A percentile compares a stretch with the other conserved stretches of the same genome.
Evolutionary conservation across 2,888 invertebrate species (phyloP).

Genomic region (Aspidiotus rigidus): DNA sequence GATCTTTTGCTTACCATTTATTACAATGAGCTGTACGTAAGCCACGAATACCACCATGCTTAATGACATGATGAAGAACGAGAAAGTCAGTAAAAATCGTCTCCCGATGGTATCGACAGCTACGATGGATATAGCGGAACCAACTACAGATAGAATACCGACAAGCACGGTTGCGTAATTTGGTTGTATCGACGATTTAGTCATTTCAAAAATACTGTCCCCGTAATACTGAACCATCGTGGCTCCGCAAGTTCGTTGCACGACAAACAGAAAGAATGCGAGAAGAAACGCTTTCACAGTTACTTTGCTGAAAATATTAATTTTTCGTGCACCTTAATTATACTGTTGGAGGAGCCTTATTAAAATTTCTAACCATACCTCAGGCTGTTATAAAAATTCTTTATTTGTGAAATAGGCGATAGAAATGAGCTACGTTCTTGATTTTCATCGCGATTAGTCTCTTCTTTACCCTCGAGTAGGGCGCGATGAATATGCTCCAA

Average conservation of each 20-base stretch:
- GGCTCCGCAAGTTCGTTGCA: conserved; percentile 42
- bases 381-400: conserved; percentile 12
- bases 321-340: neutral
- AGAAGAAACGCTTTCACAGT: conserved; percentile 28
- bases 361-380: conserved; percentile 5
- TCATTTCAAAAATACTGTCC: conserved; percentile 39
- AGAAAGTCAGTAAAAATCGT: conserved; percentile 43
- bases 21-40: conserved; percentile 38
- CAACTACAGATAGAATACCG: conserved; percentile 41
- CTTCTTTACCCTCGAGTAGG: conserved; percentile 33
- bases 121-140: conserved; percentile 39
- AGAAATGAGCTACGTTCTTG: neutral
- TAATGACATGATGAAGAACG: conserved; percentile 41
- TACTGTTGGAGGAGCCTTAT: neutral
- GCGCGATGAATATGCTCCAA: conserved; percentile 26
- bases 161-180: conserved; percentile 43
- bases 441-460: conserved; percentile 4
- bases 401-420: neutral
- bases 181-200: conserved; percentile 39
- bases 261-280: conserved; percentile 35
- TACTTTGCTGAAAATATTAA: conserved; percentile 12
- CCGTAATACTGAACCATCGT: conserved; percentile 42
- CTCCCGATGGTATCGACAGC: conserved; percentile 42
- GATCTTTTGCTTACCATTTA: neutral
- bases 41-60: conserved; percentile 40